phyloP scores from a whole-genome alignment of 2,888 invertebrate genomes.

The Iphiclides podalirius region DNA sequence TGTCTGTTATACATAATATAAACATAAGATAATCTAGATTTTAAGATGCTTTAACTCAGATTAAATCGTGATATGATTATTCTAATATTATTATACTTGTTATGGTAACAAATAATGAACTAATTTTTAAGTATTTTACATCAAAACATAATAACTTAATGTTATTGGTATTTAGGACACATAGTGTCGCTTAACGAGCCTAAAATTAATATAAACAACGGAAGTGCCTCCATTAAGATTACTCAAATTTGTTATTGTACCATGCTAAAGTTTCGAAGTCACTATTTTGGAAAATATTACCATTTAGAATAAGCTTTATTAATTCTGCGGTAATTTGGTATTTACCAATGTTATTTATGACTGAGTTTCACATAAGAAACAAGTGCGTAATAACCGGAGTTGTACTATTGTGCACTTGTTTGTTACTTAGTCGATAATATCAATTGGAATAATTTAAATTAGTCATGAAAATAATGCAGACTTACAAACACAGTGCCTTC shows the following conservation, averaged over 20 bases:
- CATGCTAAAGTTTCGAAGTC: constrained; percentile 18
- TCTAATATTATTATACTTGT: constrained; percentile 26
- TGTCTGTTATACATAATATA: constrained; percentile 49
- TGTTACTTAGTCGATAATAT: constrained; percentile 1
- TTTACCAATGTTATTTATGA: constrained; percentile 9
- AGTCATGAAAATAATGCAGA: constrained; percentile 21
- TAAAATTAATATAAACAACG: constrained; percentile 16
- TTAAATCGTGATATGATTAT: constrained; percentile 65
- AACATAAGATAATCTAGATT: constrained; percentile 49
- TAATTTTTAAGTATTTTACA: constrained; percentile 42
- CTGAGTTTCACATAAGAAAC: constrained; percentile 8
- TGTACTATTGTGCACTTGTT: constrained; percentile 45
- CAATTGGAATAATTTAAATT: constrained; percentile 8
- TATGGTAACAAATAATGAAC: constrained; percentile 32
- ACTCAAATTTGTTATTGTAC: constrained; percentile 17
- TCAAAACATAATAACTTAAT: constrained; percentile 36
- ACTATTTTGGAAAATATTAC: constrained; percentile 20
- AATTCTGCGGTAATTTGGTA: constrained; percentile 14
- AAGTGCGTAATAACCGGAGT: constrained; percentile 50
- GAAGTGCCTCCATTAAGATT: constrained; percentile 21
- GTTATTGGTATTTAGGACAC: constrained; percentile 16
- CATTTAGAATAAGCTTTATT: constrained; percentile 17
- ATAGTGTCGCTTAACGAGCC: constrained; percentile 23
- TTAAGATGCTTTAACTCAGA: constrained; percentile 74
- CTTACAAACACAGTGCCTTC: constrained; percentile 61